Evolutionary conservation across 1,140 invertebrate species (phyloP).

Genomic region (Gryllus bimaculatus): DNA sequence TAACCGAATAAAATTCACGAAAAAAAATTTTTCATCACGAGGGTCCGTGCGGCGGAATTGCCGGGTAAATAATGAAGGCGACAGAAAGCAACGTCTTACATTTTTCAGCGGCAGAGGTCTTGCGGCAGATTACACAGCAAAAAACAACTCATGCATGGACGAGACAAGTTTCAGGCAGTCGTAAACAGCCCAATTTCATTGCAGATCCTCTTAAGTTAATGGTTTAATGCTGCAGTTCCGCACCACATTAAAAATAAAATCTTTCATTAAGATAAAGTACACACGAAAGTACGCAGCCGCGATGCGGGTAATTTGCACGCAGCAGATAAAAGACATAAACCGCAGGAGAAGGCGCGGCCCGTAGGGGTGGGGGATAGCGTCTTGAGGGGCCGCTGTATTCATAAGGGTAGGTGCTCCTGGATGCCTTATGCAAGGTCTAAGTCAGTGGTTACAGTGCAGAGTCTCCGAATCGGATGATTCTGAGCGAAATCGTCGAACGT

Average conservation of each 20-base stretch:
- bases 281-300: not conserved
- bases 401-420: too few relatives aligned
- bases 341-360: not conserved
- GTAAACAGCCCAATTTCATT: not conserved
- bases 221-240: conserved; percentile 3
- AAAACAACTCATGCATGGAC: not conserved
- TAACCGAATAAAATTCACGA: too few relatives aligned
- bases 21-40: too few relatives aligned
- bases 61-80: not conserved
- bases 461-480: too few relatives aligned
- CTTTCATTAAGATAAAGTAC: conserved; percentile 2
- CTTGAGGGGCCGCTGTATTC: too few relatives aligned
- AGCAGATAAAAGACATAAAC: not conserved
- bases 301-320: not conserved
- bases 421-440: too few relatives aligned
- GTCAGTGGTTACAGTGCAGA: too few relatives aligned
- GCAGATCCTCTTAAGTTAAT: conserved; percentile 4
- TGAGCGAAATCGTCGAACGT: too few relatives aligned
- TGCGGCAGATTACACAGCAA: not conserved
- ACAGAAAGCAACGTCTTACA: not conserved
- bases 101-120: not conserved
- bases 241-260: conserved; percentile 2
- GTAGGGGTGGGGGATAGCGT: too few relatives aligned
- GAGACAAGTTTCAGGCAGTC: not conserved
- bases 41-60: too few relatives aligned